Base-by-base conservation (phyloP, 2,888 invertebrate species). In the Hecatera dysodea region DNA sequence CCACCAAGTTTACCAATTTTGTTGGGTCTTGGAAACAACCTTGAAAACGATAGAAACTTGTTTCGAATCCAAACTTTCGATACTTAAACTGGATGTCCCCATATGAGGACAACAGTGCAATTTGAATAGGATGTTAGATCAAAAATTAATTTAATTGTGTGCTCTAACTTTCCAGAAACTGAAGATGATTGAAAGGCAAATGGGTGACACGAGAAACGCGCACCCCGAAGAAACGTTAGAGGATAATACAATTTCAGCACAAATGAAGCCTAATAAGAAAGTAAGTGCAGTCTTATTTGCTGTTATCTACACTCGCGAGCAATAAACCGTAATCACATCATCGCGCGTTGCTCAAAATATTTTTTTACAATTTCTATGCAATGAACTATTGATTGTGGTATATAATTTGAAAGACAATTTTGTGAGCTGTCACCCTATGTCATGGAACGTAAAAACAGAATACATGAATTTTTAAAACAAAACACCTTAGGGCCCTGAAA, bases 171-270 rank as follows among this genome's bases (percentile, higher is more conserved):
- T 87, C 1, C 90, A 95, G 95, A 93, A 89, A 85, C 92, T 89
- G 59, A 92, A 90, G 42, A 95, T 95, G 93, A 88, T 96, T 65
- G 95, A 96, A 81, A 90, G 90, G 73, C 91, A 93, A 78, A 94
- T 96, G 88, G 95, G 95, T 57, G 95, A 96, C 84, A 90, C 92
- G 63, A 90, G 84, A 64, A 89, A 82, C 72, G 80, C 86, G 22
- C 90, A 91, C 68, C 85, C 83, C 55, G 89, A 90, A 22, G 90
- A 81, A 56, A 71, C 64, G 52, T 59, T 88, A 44, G 90, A 91
- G 52, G 91, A 93, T 22, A 85, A 93, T 17, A 84, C 89, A 42
- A 83, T 88, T 59, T 82, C 87, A 52, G 80, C 87, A 42, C 89
- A 91, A 72, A 85, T 73, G 29, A 92, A 93, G 76, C 74, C 78